phyloP scores from a whole-genome alignment of 2,113 vertebrate genomes.

The Cinclus mexicanus region DNA sequence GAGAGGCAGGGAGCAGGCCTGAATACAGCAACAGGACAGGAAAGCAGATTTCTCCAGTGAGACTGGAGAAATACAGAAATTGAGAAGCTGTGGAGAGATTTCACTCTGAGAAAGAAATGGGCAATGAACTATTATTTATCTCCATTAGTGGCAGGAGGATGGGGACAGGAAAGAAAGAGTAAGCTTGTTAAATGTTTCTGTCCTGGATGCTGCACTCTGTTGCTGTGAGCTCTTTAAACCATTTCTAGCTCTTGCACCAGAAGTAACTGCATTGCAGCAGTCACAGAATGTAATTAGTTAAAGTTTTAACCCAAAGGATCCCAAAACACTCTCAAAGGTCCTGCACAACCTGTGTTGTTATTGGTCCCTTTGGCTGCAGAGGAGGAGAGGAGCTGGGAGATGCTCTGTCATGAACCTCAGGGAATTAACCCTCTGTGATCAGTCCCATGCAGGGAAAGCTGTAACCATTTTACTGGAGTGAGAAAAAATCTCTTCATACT shows the following conservation, averaged over 20 bases:
- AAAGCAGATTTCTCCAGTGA: neutral
- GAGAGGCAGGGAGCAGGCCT: neutral
- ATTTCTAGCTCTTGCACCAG: slow-evolving; percentile 33
- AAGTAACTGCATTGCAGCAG: slow-evolving; percentile 53
- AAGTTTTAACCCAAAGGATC: neutral
- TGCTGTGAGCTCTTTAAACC: slow-evolving; percentile 28
- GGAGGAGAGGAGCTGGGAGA: neutral
- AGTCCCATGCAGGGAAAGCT: neutral
- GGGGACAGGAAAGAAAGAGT: neutral
- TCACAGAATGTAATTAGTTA: slow-evolving; percentile 17
- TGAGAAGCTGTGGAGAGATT: neutral
- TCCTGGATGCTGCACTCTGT: neutral
- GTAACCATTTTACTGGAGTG: neutral
- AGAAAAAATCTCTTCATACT: neutral
- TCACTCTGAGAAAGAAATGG: neutral
- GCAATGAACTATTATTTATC: neutral
- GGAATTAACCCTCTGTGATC: slow-evolving; percentile 1
- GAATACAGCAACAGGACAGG: neutral
- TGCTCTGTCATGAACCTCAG: neutral
- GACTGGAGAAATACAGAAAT: neutral
- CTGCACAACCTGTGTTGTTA: accelerated
- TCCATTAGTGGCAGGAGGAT: neutral
- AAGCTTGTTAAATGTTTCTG: neutral
- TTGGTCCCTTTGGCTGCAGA: neutral
- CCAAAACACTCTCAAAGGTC: neutral